Evolutionary conservation across 2,888 invertebrate genomes (phyloP).

Genomic region (Lithophane socia): DNA sequence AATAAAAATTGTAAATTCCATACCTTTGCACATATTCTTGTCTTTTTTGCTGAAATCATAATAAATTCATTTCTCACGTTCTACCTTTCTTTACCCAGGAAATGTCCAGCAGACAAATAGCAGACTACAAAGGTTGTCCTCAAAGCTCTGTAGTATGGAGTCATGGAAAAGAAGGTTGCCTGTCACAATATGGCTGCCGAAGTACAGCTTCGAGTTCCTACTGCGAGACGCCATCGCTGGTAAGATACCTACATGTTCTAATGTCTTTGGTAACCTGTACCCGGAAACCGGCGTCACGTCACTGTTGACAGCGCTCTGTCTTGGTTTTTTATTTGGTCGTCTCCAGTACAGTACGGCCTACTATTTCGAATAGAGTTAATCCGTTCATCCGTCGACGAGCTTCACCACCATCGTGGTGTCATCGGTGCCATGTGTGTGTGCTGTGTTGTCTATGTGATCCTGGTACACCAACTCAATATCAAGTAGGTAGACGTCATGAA

Average conservation of each 20-base stretch:
- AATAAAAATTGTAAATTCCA: background rate
- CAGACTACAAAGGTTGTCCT: slow-evolving; percentile 73
- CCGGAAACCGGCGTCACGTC: too few species aligned
- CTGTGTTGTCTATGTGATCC: background rate
- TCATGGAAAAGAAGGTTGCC: slow-evolving; percentile 91
- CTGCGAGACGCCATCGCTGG: slow-evolving; percentile 96
- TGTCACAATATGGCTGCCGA: slow-evolving; percentile 93
- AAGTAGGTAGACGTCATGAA: background rate
- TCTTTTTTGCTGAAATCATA: background rate
- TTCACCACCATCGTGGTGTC: background rate
- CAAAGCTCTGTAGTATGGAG: slow-evolving; percentile 83
- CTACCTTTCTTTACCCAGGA: slow-evolving; percentile 66
- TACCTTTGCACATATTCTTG: background rate
- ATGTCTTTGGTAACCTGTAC: slow-evolving; percentile 26
- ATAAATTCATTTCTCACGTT: background rate
- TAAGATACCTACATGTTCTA: slow-evolving; percentile 63
- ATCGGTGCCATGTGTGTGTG: background rate
- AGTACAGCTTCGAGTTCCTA: slow-evolving; percentile 92
- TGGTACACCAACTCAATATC: background rate
- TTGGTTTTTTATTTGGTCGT: too few species aligned
- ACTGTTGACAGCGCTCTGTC: too few species aligned
- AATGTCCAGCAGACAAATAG: slow-evolving; percentile 62
- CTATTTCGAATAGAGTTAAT: background rate
- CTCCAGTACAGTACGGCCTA: too few species aligned
- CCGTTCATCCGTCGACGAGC: background rate